Evolutionary conservation across 2,113 vertebrate species (phyloP), one percentile per base, ranked within the genome.

Genomic region (Stomatorhinus ivindoensis): DNA sequence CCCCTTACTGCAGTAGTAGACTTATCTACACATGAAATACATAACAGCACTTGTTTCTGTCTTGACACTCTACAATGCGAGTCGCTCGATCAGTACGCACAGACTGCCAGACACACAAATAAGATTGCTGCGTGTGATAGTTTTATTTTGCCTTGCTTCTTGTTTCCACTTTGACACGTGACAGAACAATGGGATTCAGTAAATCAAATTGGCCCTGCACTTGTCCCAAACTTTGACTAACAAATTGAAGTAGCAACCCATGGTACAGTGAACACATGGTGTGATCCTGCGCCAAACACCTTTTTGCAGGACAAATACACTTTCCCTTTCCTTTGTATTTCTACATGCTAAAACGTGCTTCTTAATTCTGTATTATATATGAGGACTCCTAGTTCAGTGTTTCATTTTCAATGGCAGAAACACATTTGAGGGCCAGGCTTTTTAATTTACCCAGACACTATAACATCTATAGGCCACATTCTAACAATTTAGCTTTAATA

Each of bases 341-440:
- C n/a, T 21, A 13, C 35, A 73, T 58, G 24, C 31, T 44, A 65
- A 58, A 0, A 47, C 24, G 1, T 73, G 21, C 15, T 39, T 88
- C 39, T 73, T 27, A 27, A 4, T 51, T 27, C 92, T 94, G 91
- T 93, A 93, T 92, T 91, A 92, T 42, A 89, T 5, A 3, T 89
- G 27, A 24, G 27, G 35, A 46, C 13, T 15, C 48, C 35, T 65
- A 31, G 24, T 8, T 31, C 47, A n/a, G 84, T 17, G n/a, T 31
- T 31, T 50, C 85, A 31, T 31, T 86, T 24, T 19, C 21, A 83
- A 84, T 21, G 46, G 44, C 24, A 86, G 10, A 86, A 31, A 84
- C 4, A 84, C 44, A 84, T 84, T 46, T 84, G 44, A 84, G 82
- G 39, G 11, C 9, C 39, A 47, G 47, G 82, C 44, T 44, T 17